Percentiles rank a stretch among this genome's conserved stretches.
Evolutionary conservation across 1,140 invertebrate genomes (phyloP).

Genomic region (Ceratoteleas bidentatus): DNA sequence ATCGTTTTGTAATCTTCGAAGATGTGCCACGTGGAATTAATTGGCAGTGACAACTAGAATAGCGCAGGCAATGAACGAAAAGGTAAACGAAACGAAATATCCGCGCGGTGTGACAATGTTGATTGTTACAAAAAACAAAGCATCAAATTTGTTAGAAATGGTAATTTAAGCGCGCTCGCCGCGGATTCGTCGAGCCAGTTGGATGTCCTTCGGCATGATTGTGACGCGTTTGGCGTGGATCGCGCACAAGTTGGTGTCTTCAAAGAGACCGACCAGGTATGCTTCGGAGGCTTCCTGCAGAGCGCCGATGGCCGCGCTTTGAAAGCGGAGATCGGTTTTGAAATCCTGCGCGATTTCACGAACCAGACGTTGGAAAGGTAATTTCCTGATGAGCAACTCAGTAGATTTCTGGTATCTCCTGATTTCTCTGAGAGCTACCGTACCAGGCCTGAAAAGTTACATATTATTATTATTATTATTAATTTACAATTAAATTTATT

Average conservation of each 20-base stretch:
- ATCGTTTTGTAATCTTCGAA: too few species aligned
- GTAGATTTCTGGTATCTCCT: conserved; percentile 90
- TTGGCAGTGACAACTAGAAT: too few species aligned
- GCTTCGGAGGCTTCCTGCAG: conserved; percentile 94
- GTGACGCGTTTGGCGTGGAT: conserved; percentile 97
- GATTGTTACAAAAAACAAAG: too few species aligned
- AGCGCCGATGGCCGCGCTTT: conserved; percentile 89
- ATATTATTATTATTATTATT: background rate
- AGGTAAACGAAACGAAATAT: too few species aligned
- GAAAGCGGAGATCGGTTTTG: conserved; percentile 90
- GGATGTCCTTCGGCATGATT: conserved; percentile 98
- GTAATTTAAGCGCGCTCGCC: conserved; percentile 92
- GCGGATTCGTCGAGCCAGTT: conserved; percentile 87
- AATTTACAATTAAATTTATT: background rate
- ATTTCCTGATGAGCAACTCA: conserved; percentile 92
- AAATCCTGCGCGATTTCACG: conserved; percentile 94
- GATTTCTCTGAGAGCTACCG: conserved; percentile 92
- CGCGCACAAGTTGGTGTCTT: conserved; percentile 96
- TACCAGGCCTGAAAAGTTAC: conserved; percentile 84
- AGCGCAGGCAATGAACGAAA: too few species aligned
- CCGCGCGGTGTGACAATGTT: too few species aligned
- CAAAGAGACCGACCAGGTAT: conserved; percentile 94
- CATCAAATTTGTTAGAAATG: too few species aligned
- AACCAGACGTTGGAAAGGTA: conserved; percentile 92
- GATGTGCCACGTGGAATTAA: too few species aligned